Percentiles rank a stretch among this genome's conserved stretches.
Conservation (phyloP, 2,797 vertebrate species). For the Craterocephalus amniculus region DNA sequence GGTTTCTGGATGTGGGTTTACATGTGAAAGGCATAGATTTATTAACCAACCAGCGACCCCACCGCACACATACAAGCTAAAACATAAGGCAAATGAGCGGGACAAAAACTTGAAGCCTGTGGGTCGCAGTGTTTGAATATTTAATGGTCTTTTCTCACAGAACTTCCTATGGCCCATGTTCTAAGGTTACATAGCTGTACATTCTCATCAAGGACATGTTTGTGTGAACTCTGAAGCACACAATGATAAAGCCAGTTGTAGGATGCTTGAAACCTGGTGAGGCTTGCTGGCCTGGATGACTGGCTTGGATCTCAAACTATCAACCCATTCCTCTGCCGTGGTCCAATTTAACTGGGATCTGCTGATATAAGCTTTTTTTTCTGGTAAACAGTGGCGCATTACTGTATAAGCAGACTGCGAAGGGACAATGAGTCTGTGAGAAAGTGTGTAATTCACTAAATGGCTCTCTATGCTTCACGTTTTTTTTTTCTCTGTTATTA, state of each 20-base stretch:
- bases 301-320: slow-evolving; percentile 27
- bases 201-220: slow-evolving; percentile 36
- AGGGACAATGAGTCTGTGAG: slow-evolving; percentile 18
- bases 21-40: slow-evolving; percentile 39
- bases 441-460: slow-evolving; percentile 5
- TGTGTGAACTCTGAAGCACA: neutral
- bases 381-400: slow-evolving; percentile 39
- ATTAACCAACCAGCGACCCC: slow-evolving; percentile 51
- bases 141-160: slow-evolving; percentile 42
- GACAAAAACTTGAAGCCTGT: slow-evolving; percentile 48
- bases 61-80: slow-evolving; percentile 10
- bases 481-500: slow-evolving; percentile 6
- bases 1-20: slow-evolving; percentile 7
- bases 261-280: neutral
- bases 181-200: slow-evolving; percentile 54
- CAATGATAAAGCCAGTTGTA: neutral
- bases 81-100: slow-evolving; percentile 20
- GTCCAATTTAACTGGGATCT: slow-evolving; percentile 52
- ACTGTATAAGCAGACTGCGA: slow-evolving; percentile 15
- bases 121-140: slow-evolving; percentile 55
- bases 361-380: slow-evolving; percentile 54
- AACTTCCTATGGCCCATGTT: slow-evolving; percentile 31
- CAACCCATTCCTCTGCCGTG: slow-evolving; percentile 44
- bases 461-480: slow-evolving; percentile 17
- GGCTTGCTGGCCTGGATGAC: slow-evolving; percentile 8